phyloP scores from a whole-genome alignment of 1,140 invertebrate species.

The Drosophila simulans region DNA sequence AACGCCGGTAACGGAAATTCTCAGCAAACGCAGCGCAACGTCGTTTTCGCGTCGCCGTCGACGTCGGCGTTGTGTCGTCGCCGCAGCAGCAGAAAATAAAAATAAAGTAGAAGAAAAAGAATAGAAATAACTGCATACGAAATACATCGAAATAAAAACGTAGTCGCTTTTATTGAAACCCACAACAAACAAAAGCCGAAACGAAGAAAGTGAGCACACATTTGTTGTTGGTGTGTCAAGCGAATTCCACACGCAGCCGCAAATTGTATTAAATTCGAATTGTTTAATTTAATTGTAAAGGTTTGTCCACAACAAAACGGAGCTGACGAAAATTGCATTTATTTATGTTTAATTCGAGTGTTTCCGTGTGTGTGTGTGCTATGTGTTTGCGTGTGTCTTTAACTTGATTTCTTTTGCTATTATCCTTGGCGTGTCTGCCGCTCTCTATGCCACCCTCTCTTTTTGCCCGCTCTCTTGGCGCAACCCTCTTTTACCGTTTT shows the following conservation, averaged over 20 bases:
- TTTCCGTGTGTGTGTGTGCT: constrained; percentile 2
- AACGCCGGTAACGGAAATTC: constrained; percentile 66
- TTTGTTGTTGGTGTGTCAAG: constrained; percentile 14
- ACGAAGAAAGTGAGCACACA: constrained; percentile 20
- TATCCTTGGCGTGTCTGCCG: constrained; percentile 32
- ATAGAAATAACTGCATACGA: background rate
- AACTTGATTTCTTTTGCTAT: constrained; percentile 1
- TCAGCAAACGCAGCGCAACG: constrained; percentile 25
- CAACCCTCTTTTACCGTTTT: constrained; percentile 21
- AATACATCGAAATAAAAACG: constrained; percentile 31
- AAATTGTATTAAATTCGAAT: constrained; percentile 72
- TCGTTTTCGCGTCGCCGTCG: constrained; percentile 53
- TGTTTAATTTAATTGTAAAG: constrained; percentile 66
- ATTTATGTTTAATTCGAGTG: constrained; percentile 3
- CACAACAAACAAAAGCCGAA: constrained; percentile 13
- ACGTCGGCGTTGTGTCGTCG: constrained; percentile 36
- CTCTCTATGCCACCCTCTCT: background rate
- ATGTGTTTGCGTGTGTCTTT: constrained; percentile 5
- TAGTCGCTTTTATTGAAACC: constrained; percentile 46
- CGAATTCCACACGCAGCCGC: constrained; percentile 21
- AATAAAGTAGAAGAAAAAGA: constrained; percentile 1
- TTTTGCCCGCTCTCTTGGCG: constrained; percentile 5
- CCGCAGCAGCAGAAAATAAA: constrained; percentile 14
- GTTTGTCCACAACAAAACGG: background rate
- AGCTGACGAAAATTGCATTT: background rate